Conservation (phyloP, 92 coral and sea anemone genomes). For the Parazoanthus swiftii region DNA sequence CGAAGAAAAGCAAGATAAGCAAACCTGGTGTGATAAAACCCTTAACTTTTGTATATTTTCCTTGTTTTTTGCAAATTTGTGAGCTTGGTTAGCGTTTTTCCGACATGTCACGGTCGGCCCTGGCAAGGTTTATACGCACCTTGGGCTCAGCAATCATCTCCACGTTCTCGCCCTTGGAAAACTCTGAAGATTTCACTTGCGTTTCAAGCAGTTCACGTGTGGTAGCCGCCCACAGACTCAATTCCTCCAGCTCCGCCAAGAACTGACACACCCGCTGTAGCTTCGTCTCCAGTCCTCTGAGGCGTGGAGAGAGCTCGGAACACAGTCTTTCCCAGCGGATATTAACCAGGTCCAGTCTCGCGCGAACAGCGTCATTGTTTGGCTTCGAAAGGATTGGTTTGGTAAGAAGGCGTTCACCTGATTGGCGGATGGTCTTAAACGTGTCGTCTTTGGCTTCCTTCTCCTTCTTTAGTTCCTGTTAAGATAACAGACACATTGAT, state of each 20-base stretch:
- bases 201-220: constrained; percentile 85
- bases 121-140: constrained; percentile 37
- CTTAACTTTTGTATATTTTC: no score
- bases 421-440: constrained; percentile 70
- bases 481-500: not conserved
- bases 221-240: constrained; percentile 83
- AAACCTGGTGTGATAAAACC: no score
- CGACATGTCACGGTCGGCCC: no score
- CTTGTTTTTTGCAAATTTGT: no score
- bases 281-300: constrained; percentile 83
- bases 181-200: constrained; percentile 60
- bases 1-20: no score
- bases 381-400: constrained; percentile 89
- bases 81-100: no score
- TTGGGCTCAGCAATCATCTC: constrained; percentile 77
- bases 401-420: constrained; percentile 88
- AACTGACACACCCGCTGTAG: constrained; percentile 76
- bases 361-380: constrained; percentile 85
- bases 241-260: constrained; percentile 78
- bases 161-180: constrained; percentile 53
- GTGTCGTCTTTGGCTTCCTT: constrained; percentile 84
- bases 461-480: constrained; percentile 78
- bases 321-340: constrained; percentile 99
- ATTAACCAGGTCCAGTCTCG: constrained; percentile 87
- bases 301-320: constrained; percentile 84